Evolutionary conservation across 2,888 invertebrate species (phyloP).

Genomic region (Leptothorax acervorum): DNA sequence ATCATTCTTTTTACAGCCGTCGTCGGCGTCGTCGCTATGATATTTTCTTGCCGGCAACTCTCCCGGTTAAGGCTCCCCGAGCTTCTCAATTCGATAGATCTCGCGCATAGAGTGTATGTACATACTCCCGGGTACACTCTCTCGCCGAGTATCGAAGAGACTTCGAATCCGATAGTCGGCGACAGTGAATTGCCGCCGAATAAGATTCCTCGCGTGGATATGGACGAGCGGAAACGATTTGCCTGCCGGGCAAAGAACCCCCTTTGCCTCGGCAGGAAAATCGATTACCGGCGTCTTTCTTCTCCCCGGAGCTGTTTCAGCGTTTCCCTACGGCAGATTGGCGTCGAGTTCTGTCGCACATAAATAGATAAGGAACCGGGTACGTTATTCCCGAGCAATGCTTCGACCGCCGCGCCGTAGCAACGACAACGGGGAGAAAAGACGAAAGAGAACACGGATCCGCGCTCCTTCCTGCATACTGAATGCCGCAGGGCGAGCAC

Average conservation of each 20-base stretch:
- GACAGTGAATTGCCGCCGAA: slow-evolving; percentile 68
- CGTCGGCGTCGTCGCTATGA: background rate
- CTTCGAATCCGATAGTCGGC: slow-evolving; percentile 55
- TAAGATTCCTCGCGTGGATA: slow-evolving; percentile 68
- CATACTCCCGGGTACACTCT: background rate
- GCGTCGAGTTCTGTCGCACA: slow-evolving; percentile 78
- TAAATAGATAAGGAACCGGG: slow-evolving; percentile 79
- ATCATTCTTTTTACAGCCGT: background rate
- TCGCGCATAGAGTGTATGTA: slow-evolving; percentile 15
- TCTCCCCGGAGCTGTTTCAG: slow-evolving; percentile 67
- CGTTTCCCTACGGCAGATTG: slow-evolving; percentile 71
- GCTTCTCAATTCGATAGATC: slow-evolving; percentile 36
- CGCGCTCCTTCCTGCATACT: slow-evolving; percentile 51
- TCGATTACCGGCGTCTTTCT: slow-evolving; percentile 72
- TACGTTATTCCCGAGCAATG: slow-evolving; percentile 77
- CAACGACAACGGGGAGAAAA: slow-evolving; percentile 45
- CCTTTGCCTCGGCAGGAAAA: slow-evolving; percentile 67
- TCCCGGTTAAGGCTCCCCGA: background rate
- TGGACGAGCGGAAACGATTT: slow-evolving; percentile 74
- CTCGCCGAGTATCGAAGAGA: background rate
- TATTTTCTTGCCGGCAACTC: background rate
- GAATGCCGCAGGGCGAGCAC: slow-evolving; percentile 5
- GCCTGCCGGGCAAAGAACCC: slow-evolving; percentile 71
- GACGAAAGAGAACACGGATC: slow-evolving; percentile 59
- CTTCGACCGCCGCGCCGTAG: slow-evolving; percentile 42